These are phyloP conservation scores for Tauraco hartlaubi DNA, from an alignment of 2,797 vertebrate species.

Conservation along the genomic window DNA sequence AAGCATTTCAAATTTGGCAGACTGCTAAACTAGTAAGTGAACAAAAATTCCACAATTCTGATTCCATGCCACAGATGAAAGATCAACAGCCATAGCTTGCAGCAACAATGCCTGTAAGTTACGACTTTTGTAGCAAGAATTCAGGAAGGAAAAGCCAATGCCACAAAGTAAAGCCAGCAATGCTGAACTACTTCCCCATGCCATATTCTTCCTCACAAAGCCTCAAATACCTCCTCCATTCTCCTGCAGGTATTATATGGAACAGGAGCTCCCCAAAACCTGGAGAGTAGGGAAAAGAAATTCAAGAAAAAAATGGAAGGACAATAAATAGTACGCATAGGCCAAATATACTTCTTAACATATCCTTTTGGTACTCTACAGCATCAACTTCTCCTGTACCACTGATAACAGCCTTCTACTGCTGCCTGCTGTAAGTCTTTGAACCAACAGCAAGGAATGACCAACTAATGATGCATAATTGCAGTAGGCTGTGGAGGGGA, in stretches of 20 bases:
- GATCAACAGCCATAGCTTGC: background rate
- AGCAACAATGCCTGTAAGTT: background rate
- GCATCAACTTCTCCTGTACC: background rate
- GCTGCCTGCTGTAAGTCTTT: background rate
- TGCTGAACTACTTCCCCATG: background rate
- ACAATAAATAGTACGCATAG: background rate
- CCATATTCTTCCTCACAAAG: background rate
- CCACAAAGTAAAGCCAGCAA: background rate
- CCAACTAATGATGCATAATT: background rate
- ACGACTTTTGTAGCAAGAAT: background rate
- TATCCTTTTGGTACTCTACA: background rate
- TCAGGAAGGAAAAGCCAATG: background rate
- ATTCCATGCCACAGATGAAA: background rate
- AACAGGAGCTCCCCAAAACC: background rate
- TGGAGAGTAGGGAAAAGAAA: background rate
- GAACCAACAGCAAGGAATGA: background rate
- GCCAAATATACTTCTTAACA: background rate
- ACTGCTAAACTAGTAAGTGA: background rate
- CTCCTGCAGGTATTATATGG: background rate
- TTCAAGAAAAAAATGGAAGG: background rate
- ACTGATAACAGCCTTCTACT: background rate
- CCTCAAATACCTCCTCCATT: background rate
- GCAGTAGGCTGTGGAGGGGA: background rate
- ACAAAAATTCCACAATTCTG: background rate
- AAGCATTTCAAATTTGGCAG: background rate